Base-by-base conservation (phyloP, 2,113 vertebrate species). In the Rynchops niger region DNA sequence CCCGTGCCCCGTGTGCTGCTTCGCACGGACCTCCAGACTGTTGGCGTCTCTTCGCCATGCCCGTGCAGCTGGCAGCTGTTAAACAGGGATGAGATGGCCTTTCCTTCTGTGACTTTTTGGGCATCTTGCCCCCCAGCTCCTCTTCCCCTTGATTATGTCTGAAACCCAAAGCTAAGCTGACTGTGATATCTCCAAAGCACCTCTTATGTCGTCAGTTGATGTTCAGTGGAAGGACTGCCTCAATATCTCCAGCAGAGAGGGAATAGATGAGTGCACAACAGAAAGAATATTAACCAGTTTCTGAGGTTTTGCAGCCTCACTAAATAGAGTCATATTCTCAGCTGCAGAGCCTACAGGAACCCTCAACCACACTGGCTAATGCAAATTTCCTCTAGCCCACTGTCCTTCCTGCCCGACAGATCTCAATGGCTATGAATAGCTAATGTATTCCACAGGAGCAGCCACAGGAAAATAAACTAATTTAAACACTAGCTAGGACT, bases 371-470 rank as follows among this genome's bases (percentile, higher is more conserved):
- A 36, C 32, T 43, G 66, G 79, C 81, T 95, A 96, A 97, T 95
- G 92, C 92, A 96, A 94, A 94, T 89, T 97, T 89, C 86, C 95
- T 97, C 88, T 95, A 0, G 27, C 50, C 56, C 80, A 56, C 40
- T 87, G 90, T 84, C 59, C 96, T 96, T 95, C 80, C 80, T 96
- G 71, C 72, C 55, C 2, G 0, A 59, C 9, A 94, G 73, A 93
- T 93, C 88, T 88, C 93, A 81, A 77, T 73, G 94, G 58, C 90
- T 96, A 92, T 86, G 91, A 97, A 95, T 76, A 86, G 86, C 93
- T 98, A 94, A 97, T 88, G 86, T 81, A 94, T 95, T 97, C 90
- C 95, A 94, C 93, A 97, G 86, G 82, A 97, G 87, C 87, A 96
- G 95, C 79, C 90, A 96, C 53, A 89, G 92, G 90, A 95, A 96